Conservation (phyloP, 2,888 invertebrate species). For the Drosophila dives region DNA sequence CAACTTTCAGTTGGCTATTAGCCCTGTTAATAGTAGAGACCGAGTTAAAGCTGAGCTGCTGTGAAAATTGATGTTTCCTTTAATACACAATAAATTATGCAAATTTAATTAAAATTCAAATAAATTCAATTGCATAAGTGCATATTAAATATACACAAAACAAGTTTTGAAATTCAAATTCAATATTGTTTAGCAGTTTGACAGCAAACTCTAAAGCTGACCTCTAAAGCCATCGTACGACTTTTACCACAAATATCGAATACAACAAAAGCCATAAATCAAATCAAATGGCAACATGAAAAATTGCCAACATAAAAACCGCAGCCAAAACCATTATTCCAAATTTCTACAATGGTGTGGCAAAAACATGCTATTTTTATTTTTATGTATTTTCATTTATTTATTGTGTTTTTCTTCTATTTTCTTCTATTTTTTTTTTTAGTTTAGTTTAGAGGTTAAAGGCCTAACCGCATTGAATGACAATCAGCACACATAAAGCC, state of each 20-base stretch:
- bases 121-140: not conserved
- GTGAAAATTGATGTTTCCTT: not conserved
- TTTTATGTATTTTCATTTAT: conserved; percentile 2
- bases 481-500: conserved; percentile 31
- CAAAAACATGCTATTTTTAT: conserved; percentile 5
- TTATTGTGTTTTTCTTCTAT: not conserved
- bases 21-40: not conserved
- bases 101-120: not conserved
- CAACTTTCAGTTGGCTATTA: conserved; percentile 16
- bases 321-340: conserved; percentile 58
- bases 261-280: conserved; percentile 66
- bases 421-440: not conserved
- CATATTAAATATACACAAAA: not conserved
- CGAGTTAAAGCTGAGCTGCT: not conserved
- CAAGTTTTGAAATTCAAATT: conserved; percentile 16
- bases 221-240: conserved; percentile 24
- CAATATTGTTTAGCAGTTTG: conserved; percentile 14
- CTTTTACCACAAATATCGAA: conserved; percentile 57
- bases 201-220: conserved; percentile 11
- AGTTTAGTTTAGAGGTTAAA: conserved; percentile 13
- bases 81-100: not conserved
- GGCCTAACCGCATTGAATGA: conserved; percentile 42
- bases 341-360: conserved; percentile 35
- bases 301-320: conserved; percentile 67
- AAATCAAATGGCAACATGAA: conserved; percentile 71